phyloP scores from a whole-genome alignment of 2,797 vertebrate genomes.

The Benthosema pterotum region DNA sequence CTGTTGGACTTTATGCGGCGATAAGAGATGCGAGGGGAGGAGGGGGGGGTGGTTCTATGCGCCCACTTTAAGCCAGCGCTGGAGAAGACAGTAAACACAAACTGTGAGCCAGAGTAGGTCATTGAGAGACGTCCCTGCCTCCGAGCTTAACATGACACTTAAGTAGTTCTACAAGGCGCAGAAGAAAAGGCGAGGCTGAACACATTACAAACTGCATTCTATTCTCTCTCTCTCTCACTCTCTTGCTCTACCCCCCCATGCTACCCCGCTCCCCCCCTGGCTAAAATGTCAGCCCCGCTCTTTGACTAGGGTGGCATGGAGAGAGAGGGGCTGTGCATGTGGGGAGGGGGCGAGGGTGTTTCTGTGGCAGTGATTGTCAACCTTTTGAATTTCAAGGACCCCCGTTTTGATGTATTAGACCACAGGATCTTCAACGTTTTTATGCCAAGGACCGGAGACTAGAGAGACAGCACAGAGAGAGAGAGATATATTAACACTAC shows the following conservation, averaged over 20 bases:
- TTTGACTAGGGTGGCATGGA: conserved; percentile 44
- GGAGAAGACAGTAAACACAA: conserved; percentile 74
- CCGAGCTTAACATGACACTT: conserved; percentile 90
- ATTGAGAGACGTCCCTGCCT: conserved; percentile 84
- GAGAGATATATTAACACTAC: no score
- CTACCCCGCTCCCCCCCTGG: conserved; percentile 46
- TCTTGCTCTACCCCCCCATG: not conserved
- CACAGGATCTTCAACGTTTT: no score
- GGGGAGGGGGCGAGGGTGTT: not conserved
- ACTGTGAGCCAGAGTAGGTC: conserved; percentile 81
- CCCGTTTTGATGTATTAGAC: no score
- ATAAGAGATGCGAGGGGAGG: conserved; percentile 79
- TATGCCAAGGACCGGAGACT: no score
- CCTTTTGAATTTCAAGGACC: no score
- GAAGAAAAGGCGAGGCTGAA: conserved; percentile 83
- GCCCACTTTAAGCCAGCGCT: conserved; percentile 64
- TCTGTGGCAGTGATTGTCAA: no score
- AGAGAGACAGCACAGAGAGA: no score
- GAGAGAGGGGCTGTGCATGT: conserved; percentile 3
- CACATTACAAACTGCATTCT: conserved; percentile 82
- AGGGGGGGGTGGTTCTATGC: conserved; percentile 55
- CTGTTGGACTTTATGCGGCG: conserved; percentile 88
- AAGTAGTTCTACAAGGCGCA: conserved; percentile 84
- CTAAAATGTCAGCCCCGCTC: conserved; percentile 81
- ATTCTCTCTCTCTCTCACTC: conserved; percentile 65